A percentile compares a stretch with the other conserved stretches of the same genome.
These are phyloP conservation scores for Drosophila santomea DNA, from an alignment of 1,140 invertebrate species.

Conservation along the genomic window DNA sequence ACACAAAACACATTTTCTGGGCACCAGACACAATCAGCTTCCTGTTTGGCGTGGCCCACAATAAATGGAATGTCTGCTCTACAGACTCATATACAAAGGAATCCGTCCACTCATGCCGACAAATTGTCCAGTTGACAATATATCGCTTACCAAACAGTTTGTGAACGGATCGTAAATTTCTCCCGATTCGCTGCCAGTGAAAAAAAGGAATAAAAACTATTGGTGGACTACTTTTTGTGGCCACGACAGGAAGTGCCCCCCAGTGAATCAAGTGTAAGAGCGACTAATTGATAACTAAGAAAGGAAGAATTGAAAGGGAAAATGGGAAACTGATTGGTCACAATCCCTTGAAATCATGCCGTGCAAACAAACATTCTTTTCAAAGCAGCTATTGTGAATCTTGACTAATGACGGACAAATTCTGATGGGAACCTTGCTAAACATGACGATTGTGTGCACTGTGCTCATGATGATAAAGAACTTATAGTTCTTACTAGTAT, in stretches of 20 bases:
- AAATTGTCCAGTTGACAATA: slow-evolving; percentile 67
- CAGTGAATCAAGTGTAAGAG: slow-evolving; percentile 39
- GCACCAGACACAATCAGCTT: slow-evolving; percentile 54
- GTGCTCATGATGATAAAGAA: too few relatives aligned
- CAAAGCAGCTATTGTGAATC: not conserved
- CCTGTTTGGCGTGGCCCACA: slow-evolving; percentile 38
- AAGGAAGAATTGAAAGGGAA: slow-evolving; percentile 25
- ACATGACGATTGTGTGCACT: too few relatives aligned
- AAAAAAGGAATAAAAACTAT: slow-evolving; percentile 17
- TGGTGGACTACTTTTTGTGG: slow-evolving; percentile 5
- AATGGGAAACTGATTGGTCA: slow-evolving; percentile 38
- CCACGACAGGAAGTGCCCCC: slow-evolving; percentile 48
- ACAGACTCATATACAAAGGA: slow-evolving; percentile 27
- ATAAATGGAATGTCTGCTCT: slow-evolving; percentile 13
- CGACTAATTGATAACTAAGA: slow-evolving; percentile 44
- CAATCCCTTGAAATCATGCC: slow-evolving; percentile 1
- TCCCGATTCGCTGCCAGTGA: slow-evolving; percentile 44
- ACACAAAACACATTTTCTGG: slow-evolving; percentile 49
- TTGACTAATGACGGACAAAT: slow-evolving; percentile 3
- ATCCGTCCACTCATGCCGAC: slow-evolving; percentile 65
- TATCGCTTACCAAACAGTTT: slow-evolving; percentile 47
- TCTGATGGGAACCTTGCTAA: not conserved
- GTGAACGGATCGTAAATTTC: slow-evolving; percentile 49
- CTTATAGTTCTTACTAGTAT: too few relatives aligned
- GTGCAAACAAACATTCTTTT: slow-evolving; percentile 1